Evolutionary conservation across 1,140 invertebrate genomes (phyloP).

Genomic region (Zaprionus ornatus): DNA sequence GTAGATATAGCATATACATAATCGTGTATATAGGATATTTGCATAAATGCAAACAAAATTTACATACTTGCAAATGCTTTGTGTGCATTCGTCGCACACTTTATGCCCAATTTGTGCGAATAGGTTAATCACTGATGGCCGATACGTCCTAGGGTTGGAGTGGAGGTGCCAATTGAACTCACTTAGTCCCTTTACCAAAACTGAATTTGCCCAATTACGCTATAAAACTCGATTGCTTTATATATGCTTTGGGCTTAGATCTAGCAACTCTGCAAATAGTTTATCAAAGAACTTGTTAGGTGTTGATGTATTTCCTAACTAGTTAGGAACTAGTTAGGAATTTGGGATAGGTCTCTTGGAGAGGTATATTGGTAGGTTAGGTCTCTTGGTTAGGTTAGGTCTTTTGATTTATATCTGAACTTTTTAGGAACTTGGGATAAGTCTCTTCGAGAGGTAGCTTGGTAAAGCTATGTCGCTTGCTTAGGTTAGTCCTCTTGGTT

Average conservation of each 20-base stretch:
- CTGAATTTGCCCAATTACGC: not conserved
- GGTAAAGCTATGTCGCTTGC: too few species aligned
- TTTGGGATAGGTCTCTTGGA: too few species aligned
- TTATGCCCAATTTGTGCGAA: conserved; percentile 25
- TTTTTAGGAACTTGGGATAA: too few species aligned
- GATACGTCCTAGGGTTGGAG: not conserved
- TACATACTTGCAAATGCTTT: conserved; percentile 20
- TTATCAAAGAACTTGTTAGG: not conserved
- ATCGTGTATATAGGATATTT: conserved; percentile 20
- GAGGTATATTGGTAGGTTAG: too few species aligned
- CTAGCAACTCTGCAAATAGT: not conserved
- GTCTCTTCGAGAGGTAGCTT: too few species aligned
- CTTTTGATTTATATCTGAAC: too few species aligned
- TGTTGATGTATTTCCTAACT: not conserved
- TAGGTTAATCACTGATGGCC: conserved; percentile 11
- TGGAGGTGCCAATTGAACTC: not conserved
- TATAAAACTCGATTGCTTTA: not conserved
- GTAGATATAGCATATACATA: conserved; percentile 26
- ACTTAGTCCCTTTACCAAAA: not conserved
- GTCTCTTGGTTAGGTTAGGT: too few species aligned
- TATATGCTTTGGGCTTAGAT: not conserved
- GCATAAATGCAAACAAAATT: conserved; percentile 34
- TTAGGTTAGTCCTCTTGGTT: too few species aligned
- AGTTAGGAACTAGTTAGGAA: not conserved
- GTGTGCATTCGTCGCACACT: conserved; percentile 25